Conservation (phyloP, 2,888 invertebrate genomes). For the Chesias legatella region DNA sequence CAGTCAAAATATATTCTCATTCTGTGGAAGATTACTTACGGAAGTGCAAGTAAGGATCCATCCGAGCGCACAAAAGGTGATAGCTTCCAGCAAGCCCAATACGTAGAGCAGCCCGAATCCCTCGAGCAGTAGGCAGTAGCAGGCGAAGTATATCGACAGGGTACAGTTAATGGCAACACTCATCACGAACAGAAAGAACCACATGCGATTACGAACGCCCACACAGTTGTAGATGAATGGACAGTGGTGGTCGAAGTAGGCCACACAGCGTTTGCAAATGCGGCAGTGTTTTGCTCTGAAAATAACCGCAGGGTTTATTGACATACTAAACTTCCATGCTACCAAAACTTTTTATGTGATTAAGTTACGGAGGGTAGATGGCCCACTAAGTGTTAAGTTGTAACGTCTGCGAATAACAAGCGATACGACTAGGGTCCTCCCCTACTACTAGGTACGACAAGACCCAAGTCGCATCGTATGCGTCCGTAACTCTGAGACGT, state of each 20-base stretch:
- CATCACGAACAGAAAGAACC: slow-evolving; percentile 95
- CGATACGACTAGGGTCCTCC: too few species aligned
- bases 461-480: too few species aligned
- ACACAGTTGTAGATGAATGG: slow-evolving; percentile 98
- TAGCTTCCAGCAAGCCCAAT: slow-evolving; percentile 89
- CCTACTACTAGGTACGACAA: too few species aligned
- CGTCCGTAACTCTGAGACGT: too few species aligned
- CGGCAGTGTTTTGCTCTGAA: slow-evolving; percentile 92
- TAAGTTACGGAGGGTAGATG: too few species aligned
- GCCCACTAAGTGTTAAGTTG: too few species aligned
- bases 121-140: slow-evolving; percentile 91
- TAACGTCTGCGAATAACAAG: too few species aligned
- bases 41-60: slow-evolving; percentile 94
- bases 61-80: slow-evolving; percentile 91
- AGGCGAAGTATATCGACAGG: slow-evolving; percentile 92
- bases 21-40: slow-evolving; percentile 76
- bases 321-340: too few species aligned
- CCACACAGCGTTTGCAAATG: slow-evolving; percentile 93
- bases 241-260: slow-evolving; percentile 96
- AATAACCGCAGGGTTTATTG: slow-evolving; percentile 6
- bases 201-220: slow-evolving; percentile 93
- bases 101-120: slow-evolving; percentile 92
- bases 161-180: slow-evolving; percentile 93
- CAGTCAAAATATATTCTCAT: neutral
- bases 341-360: too few species aligned